These are phyloP conservation scores for Anneissia japonica DNA, from an alignment of 35 echinoderm and acorn worm species.

Conservation along the genomic window DNA sequence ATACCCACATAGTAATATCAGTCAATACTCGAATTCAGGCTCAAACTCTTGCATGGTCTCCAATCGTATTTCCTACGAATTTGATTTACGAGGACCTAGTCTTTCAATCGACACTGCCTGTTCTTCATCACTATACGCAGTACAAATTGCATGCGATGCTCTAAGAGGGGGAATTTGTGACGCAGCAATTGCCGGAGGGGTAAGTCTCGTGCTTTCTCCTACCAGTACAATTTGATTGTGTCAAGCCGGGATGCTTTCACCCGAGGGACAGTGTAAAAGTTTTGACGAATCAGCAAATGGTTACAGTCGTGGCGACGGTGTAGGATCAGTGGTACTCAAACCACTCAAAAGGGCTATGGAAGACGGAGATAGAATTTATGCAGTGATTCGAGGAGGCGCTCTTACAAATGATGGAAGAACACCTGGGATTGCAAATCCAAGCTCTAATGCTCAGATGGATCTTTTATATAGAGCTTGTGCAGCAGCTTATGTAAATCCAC, in stretches of 20 bases:
- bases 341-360: conserved; percentile 21
- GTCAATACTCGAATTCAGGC: conserved; percentile 37
- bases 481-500: conserved; percentile 20
- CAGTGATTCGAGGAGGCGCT: conserved; percentile 43
- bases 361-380: conserved; percentile 41
- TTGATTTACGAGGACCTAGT: conserved; percentile 45
- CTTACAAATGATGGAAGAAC: conserved; percentile 50
- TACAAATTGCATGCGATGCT: conserved; percentile 35
- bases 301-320: conserved; percentile 46
- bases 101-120: conserved; percentile 44
- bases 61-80: conserved; percentile 43
- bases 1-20: conserved; percentile 17
- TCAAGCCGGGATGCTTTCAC: conserved; percentile 47
- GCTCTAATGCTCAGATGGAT: conserved; percentile 29
- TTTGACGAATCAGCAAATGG: conserved; percentile 54
- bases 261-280: conserved; percentile 54
- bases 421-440: conserved; percentile 44
- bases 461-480: conserved; percentile 15
- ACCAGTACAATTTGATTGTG: conserved; percentile 24
- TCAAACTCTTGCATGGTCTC: conserved; percentile 39
- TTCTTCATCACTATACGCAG: conserved; percentile 44
- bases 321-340: conserved; percentile 44
- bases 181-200: conserved; percentile 52
- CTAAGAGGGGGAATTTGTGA: conserved; percentile 4
- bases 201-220: conserved; percentile 39